Percentiles rank a stretch among this genome's conserved stretches.
Evolutionary conservation across 2,797 vertebrate species (phyloP).

Genomic region (Pagetopsis macropterus): DNA sequence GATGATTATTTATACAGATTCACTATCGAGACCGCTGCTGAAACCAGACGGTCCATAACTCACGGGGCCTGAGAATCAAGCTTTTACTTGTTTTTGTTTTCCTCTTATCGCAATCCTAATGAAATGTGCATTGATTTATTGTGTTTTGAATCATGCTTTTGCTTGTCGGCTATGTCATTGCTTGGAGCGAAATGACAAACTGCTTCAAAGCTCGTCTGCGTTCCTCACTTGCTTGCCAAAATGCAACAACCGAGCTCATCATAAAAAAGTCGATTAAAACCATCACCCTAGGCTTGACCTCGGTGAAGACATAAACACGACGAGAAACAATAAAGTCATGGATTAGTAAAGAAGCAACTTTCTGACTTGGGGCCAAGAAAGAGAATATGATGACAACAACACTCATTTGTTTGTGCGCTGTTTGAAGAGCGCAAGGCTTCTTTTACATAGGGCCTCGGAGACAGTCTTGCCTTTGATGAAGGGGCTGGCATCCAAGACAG

Average conservation of each 20-base stretch:
- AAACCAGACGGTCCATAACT: constrained; percentile 63
- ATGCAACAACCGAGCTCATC: constrained; percentile 31
- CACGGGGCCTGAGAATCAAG: constrained; percentile 50
- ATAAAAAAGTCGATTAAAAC: constrained; percentile 40
- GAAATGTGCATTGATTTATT: constrained; percentile 61
- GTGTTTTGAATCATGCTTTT: constrained; percentile 51
- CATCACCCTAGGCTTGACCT: constrained; percentile 23
- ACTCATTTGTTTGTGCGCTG: constrained; percentile 28
- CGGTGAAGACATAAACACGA: constrained; percentile 18
- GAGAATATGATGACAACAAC: constrained; percentile 19
- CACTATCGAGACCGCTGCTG: constrained; percentile 40
- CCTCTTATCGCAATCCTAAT: constrained; percentile 57
- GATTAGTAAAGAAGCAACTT: constrained; percentile 25
- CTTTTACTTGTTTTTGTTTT: neutral
- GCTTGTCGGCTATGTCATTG: constrained; percentile 44
- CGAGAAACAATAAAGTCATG: neutral
- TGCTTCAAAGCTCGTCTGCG: constrained; percentile 45
- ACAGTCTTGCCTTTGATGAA: constrained; percentile 63
- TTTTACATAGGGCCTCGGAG: constrained; percentile 54
- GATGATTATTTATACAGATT: constrained; percentile 74
- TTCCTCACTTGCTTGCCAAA: constrained; percentile 40
- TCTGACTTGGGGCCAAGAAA: constrained; percentile 10
- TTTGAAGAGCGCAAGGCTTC: constrained; percentile 22
- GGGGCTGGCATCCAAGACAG: constrained; percentile 38
- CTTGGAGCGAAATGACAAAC: constrained; percentile 45